phyloP scores from a whole-genome alignment of 2,888 invertebrate species.

The Drosophila subquinaria region DNA sequence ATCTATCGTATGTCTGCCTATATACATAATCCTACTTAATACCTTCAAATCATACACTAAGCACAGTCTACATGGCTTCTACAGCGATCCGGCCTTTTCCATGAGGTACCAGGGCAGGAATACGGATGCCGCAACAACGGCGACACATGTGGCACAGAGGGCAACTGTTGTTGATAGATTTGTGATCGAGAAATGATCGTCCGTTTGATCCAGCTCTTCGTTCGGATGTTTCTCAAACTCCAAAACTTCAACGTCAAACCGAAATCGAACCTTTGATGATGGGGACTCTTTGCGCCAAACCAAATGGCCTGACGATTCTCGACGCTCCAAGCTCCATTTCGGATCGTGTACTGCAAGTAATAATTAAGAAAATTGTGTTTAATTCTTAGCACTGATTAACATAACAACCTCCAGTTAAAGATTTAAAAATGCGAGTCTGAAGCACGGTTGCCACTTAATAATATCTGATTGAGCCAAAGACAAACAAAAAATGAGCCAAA shows the following conservation, averaged over 20 bases:
- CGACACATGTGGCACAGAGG: slow-evolving; percentile 84
- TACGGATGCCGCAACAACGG: slow-evolving; percentile 84
- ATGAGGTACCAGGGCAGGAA: slow-evolving; percentile 85
- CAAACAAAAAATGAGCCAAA: no score
- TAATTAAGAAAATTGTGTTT: background rate
- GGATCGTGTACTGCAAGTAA: slow-evolving; percentile 83
- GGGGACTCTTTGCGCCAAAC: slow-evolving; percentile 86
- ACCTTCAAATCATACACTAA: slow-evolving; percentile 56
- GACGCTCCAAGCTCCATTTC: slow-evolving; percentile 85
- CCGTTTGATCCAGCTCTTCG: slow-evolving; percentile 79
- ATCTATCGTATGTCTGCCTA: slow-evolving; percentile 55
- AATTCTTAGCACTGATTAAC: background rate
- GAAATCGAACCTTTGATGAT: slow-evolving; percentile 85
- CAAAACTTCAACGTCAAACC: slow-evolving; percentile 86
- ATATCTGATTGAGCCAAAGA: no score
- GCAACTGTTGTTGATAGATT: slow-evolving; percentile 82
- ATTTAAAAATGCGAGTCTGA: background rate
- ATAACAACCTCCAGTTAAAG: background rate
- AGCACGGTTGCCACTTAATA: no score
- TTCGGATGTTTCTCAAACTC: slow-evolving; percentile 85
- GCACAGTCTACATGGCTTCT: slow-evolving; percentile 18
- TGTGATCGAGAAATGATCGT: slow-evolving; percentile 69
- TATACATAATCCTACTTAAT: slow-evolving; percentile 70
- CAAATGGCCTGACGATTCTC: slow-evolving; percentile 85
- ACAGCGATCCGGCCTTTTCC: slow-evolving; percentile 75